Evolutionary conservation across 92 coral and sea anemone genomes (phyloP), one percentile per base, ranked within the genome.

Genomic region (Hydrozoanthus gracilis): DNA sequence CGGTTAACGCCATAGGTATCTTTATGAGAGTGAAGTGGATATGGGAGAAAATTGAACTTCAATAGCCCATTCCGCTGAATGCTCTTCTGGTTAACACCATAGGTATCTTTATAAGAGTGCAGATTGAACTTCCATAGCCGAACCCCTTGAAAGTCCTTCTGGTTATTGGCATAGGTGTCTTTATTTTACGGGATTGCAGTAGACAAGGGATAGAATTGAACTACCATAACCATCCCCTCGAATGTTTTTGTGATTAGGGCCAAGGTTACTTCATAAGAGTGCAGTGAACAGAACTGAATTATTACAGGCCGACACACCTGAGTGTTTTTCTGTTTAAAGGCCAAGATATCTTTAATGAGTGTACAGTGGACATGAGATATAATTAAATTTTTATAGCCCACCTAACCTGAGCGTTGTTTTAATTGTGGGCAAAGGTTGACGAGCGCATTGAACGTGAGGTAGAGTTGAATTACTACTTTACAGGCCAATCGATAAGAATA

Each of bases 311-410:
- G 39, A 27, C 10, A 85, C 98, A 10, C 91, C 93, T 10, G 90
- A 92, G 4, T 88, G 93, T 75, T 58, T 94, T n/a, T 90, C 98
- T 44, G 90, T 83, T 74, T 95, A 92, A 56, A 95, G 92, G 35
- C 69, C 92, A 70, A 73, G 85, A 56, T 78, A 79, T 45, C 73
- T 93, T 72, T 45, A 18, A 5, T 27, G 39, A 27, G 39, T 27
- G 39, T 27, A 27, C 39, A 27, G 39, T 27, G 39, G 39, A 27
- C 39, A 27, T n/a, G n/a, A n/a, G n/a, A n/a, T n/a, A n/a, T n/a
- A n/a, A n/a, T n/a, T n/a, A n/a, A n/a, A 2, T 27, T 27, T 27
- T 27, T 27, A 27, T 2, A 27, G 39, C 39, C 39, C 39, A 0
- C 2, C 39, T 27, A 27, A 27, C 39, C 39, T 27, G 39, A 27